These are phyloP conservation scores for Rhagoletis pomonella DNA, from an alignment of 1,140 invertebrate species.

Conservation along the genomic window DNA sequence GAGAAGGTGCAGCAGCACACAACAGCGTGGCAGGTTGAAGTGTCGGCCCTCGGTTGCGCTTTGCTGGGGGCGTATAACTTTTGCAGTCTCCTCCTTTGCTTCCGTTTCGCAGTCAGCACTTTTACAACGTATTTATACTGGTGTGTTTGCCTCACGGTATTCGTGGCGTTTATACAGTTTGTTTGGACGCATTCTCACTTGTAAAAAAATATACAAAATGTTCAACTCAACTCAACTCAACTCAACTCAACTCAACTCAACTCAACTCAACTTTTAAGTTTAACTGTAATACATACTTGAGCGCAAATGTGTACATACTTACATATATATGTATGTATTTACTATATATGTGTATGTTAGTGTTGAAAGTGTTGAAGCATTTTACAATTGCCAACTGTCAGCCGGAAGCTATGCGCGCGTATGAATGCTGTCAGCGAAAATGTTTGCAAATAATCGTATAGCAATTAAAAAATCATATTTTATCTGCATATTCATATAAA, in stretches of 20 bases:
- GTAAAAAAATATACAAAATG: neutral
- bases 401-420: neutral
- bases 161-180: neutral
- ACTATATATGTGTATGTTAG: neutral
- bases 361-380: neutral
- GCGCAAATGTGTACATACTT: neutral
- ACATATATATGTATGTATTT: too few relatives aligned
- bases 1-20: neutral
- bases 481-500: neutral
- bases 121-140: neutral
- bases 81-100: neutral
- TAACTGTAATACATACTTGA: neutral
- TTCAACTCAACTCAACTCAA: neutral
- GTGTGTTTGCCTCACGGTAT: neutral
- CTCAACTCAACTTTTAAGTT: neutral
- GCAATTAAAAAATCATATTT: slow-evolving; percentile 34
- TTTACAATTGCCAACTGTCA: neutral
- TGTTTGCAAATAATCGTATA: slow-evolving; percentile 16
- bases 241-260: slow-evolving; percentile 15
- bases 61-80: neutral
- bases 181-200: neutral
- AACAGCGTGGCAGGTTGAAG: neutral
- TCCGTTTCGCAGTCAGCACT: neutral
- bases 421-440: neutral
- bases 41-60: neutral